A percentile compares a stretch with the other conserved stretches of the same genome.
phyloP scores from a whole-genome alignment of 2,797 vertebrate genomes.

The Sphenodon punctatus region DNA sequence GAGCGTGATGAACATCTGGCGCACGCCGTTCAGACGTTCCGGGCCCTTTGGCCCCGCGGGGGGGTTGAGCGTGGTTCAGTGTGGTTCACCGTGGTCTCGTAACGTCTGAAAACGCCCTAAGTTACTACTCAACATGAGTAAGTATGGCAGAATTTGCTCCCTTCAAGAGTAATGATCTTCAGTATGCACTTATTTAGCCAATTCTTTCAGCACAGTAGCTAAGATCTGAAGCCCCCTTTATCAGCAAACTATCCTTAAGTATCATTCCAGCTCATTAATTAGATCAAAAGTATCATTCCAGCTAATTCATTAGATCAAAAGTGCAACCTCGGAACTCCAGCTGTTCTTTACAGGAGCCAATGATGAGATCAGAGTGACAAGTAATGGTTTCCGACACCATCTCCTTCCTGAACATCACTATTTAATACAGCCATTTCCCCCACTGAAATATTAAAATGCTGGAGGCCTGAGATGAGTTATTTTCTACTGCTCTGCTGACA shows the following conservation, averaged over 20 bases:
- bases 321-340: neutral
- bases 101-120: too few relatives aligned
- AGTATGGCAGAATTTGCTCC: too few relatives aligned
- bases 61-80: too few relatives aligned
- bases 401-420: neutral
- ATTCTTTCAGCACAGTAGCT: neutral
- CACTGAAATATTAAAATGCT: neutral
- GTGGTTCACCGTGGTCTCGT: too few relatives aligned
- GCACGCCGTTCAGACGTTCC: too few relatives aligned
- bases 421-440: neutral
- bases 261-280: neutral
- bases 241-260: slow-evolving; percentile 1
- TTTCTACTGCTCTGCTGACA: slow-evolving; percentile 68
- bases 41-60: too few relatives aligned
- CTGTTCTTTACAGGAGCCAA: neutral
- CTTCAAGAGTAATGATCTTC: slow-evolving; percentile 6
- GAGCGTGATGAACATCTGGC: too few relatives aligned
- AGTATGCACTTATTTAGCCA: neutral
- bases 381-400: neutral
- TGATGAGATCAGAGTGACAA: neutral
- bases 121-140: too few relatives aligned
- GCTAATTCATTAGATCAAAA: neutral
- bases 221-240: neutral
- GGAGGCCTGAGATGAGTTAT: neutral
- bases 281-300: too few relatives aligned